phyloP scores from a whole-genome alignment of 2,888 invertebrate genomes.

The Cheilosia variabilis region DNA sequence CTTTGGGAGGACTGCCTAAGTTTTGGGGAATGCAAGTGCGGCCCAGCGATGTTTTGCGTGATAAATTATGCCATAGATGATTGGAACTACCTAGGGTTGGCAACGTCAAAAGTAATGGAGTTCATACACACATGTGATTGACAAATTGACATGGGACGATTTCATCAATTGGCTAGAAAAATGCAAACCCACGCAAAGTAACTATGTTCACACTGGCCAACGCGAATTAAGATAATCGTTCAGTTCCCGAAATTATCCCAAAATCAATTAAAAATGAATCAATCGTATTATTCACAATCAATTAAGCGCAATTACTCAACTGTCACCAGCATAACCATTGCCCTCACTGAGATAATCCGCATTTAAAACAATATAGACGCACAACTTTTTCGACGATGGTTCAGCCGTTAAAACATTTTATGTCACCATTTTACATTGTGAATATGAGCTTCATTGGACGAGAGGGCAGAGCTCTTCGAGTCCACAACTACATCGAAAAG shows the following conservation, averaged over 20 bases:
- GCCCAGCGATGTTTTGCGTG: too few species aligned
- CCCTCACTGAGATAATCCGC: not conserved
- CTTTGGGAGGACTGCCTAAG: too few species aligned
- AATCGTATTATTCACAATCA: conserved; percentile 1
- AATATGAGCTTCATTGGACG: not conserved
- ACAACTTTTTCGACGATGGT: not conserved
- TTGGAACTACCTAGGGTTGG: too few species aligned
- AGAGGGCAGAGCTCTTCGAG: not conserved
- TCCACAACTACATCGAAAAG: not conserved
- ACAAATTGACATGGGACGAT: too few species aligned
- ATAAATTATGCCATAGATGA: too few species aligned
- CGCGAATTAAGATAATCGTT: not conserved
- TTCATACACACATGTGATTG: too few species aligned
- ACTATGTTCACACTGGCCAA: not conserved
- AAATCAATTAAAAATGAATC: not conserved
- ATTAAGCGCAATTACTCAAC: conserved; percentile 9
- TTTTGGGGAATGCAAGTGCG: too few species aligned
- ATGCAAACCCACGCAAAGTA: not conserved
- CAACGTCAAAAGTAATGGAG: too few species aligned
- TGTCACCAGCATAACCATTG: not conserved
- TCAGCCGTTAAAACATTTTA: not conserved
- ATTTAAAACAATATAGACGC: not conserved
- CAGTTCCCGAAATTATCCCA: not conserved
- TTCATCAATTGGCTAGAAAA: too few species aligned
- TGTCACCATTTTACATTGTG: not conserved